phyloP scores from a whole-genome alignment of 1,140 invertebrate genomes.

The Arctopsyche grandis region DNA sequence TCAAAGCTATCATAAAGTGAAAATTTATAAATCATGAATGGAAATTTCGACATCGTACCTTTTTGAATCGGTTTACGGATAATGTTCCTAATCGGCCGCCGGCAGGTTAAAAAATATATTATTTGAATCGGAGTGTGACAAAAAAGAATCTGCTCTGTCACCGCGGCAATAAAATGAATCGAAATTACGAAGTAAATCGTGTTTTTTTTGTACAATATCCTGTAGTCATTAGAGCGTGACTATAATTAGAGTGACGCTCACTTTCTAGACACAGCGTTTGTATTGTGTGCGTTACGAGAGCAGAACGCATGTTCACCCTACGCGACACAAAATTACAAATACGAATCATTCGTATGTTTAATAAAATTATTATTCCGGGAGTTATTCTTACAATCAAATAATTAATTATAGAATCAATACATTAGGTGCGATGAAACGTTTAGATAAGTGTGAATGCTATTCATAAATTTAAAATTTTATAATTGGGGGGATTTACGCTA shows the following conservation, averaged over 20 bases:
- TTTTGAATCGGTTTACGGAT: too few relatives aligned
- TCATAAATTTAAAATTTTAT: background rate
- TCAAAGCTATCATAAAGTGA: too few relatives aligned
- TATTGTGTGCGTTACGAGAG: background rate
- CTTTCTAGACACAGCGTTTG: slow-evolving; percentile 7
- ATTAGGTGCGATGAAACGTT: too few relatives aligned
- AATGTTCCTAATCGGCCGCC: too few relatives aligned
- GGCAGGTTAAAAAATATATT: too few relatives aligned
- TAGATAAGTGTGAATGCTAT: background rate
- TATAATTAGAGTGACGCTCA: slow-evolving; percentile 27
- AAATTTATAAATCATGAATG: too few relatives aligned
- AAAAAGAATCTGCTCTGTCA: background rate
- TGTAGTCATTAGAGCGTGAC: slow-evolving; percentile 31
- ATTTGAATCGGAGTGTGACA: too few relatives aligned
- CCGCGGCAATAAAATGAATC: background rate
- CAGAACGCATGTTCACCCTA: background rate
- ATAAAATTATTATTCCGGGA: background rate
- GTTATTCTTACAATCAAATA: background rate
- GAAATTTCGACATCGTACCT: too few relatives aligned
- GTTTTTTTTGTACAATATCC: slow-evolving; percentile 29
- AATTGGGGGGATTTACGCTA: background rate
- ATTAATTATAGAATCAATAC: too few relatives aligned
- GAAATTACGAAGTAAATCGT: slow-evolving; percentile 33
- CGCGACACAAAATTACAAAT: background rate
- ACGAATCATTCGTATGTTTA: too few relatives aligned